Conservation (phyloP, 2,888 invertebrate species). For the Listrodromus nycthemerus region DNA sequence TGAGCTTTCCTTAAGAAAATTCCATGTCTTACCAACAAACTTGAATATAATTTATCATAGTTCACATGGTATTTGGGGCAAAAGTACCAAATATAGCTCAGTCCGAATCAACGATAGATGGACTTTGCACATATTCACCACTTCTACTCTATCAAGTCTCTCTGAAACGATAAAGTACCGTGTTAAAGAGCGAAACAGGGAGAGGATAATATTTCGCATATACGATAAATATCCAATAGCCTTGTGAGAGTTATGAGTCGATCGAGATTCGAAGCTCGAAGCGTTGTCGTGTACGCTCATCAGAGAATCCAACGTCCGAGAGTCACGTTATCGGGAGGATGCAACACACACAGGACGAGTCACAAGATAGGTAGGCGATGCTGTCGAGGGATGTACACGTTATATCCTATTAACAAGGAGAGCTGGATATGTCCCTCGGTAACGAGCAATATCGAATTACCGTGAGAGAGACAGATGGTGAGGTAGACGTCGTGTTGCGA, state of each 20-base stretch:
- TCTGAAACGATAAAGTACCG: neutral
- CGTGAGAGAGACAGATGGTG: constrained; percentile 39
- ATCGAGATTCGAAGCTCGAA: constrained; percentile 26
- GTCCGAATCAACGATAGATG: too few species aligned
- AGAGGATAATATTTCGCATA: neutral
- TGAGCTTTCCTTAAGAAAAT: too few species aligned
- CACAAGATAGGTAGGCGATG: neutral
- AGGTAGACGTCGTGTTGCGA: constrained; percentile 56
- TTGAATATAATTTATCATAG: too few species aligned
- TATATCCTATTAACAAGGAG: constrained; percentile 30
- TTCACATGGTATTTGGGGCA: too few species aligned
- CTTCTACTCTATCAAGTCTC: too few species aligned
- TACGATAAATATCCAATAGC: neutral
- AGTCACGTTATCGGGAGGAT: constrained; percentile 54
- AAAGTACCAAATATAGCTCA: too few species aligned
- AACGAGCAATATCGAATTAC: constrained; percentile 71
- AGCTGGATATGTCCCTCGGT: constrained; percentile 60
- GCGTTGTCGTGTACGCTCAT: constrained; percentile 23
- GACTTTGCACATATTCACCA: too few species aligned
- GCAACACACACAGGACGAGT: constrained; percentile 12
- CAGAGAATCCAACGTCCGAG: constrained; percentile 30
- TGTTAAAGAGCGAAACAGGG: neutral
- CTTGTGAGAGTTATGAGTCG: constrained; percentile 10
- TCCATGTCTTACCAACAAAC: too few species aligned
- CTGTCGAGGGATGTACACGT: constrained; percentile 30